phyloP scores from a whole-genome alignment of 2,113 vertebrate genomes.

The Ginglymostoma cirratum region DNA sequence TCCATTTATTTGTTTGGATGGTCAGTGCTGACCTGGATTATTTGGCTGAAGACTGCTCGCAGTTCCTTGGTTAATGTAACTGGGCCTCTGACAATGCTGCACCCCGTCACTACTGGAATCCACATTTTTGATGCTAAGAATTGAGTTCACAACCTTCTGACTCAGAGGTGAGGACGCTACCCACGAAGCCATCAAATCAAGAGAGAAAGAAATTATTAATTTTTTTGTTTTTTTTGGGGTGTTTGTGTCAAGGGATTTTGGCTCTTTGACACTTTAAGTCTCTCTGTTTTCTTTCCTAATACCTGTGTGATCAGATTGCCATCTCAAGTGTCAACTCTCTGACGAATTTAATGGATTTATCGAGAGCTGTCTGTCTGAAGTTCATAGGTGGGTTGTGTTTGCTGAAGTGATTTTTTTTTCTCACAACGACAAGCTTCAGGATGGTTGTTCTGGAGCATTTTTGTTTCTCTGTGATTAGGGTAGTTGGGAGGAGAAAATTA shows the following conservation, averaged over 20 bases:
- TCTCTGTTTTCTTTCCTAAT: background rate
- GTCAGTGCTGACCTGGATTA: background rate
- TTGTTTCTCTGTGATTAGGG: background rate
- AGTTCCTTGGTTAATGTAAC: background rate
- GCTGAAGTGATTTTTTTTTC: background rate
- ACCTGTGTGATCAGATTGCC: background rate
- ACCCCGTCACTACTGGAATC: background rate
- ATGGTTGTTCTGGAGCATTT: background rate
- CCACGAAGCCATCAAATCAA: background rate
- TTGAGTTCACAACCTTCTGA: background rate
- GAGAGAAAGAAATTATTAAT: background rate
- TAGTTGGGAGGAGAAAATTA: background rate
- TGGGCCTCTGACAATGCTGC: background rate
- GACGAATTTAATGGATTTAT: slow-evolving; percentile 7
- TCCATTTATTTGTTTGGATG: background rate
- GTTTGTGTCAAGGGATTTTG: background rate
- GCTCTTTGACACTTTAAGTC: background rate
- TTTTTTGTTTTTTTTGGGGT: background rate
- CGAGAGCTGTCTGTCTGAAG: background rate
- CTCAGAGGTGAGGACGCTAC: background rate
- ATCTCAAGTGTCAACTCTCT: background rate
- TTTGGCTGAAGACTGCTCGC: background rate
- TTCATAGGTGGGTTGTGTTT: slow-evolving; percentile 7
- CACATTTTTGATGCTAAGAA: background rate
- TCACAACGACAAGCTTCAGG: background rate